phyloP scores from a whole-genome alignment of 2,797 vertebrate species.

The Premnoplex brunnescens region DNA sequence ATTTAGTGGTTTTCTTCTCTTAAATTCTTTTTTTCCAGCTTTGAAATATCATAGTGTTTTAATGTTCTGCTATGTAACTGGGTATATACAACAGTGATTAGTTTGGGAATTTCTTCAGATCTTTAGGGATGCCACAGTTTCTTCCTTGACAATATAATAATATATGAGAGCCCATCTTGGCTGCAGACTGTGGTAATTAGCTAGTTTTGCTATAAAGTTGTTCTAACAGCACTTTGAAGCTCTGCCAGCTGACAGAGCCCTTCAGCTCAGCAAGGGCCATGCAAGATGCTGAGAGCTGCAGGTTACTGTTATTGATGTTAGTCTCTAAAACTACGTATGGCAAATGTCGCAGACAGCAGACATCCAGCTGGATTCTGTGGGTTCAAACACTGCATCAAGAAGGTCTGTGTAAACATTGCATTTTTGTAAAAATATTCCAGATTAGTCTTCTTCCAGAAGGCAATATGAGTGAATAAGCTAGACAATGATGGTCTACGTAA shows the following conservation, averaged over 20 bases:
- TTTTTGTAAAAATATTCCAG: neutral
- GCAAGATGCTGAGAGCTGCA: neutral
- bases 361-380: neutral
- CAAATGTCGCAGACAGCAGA: neutral
- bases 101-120: conserved; percentile 40
- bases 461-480: neutral
- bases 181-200: conserved; percentile 27
- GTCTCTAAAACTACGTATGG: neutral
- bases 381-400: neutral
- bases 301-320: neutral
- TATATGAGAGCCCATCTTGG: conserved; percentile 28
- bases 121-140: neutral
- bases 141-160: conserved; percentile 42
- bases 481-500: neutral
- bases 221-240: conserved; percentile 41
- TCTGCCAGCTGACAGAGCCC: conserved; percentile 44
- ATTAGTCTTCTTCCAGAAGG: neutral
- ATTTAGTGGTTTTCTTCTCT: conserved; percentile 14
- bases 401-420: neutral
- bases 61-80: conserved; percentile 13
- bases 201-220: conserved; percentile 11
- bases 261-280: neutral
- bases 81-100: conserved; percentile 4
- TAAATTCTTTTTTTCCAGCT: neutral
- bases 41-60: conserved; percentile 36